Base-by-base conservation (phyloP, 2,113 vertebrate species). In the Melozone crissalis region DNA sequence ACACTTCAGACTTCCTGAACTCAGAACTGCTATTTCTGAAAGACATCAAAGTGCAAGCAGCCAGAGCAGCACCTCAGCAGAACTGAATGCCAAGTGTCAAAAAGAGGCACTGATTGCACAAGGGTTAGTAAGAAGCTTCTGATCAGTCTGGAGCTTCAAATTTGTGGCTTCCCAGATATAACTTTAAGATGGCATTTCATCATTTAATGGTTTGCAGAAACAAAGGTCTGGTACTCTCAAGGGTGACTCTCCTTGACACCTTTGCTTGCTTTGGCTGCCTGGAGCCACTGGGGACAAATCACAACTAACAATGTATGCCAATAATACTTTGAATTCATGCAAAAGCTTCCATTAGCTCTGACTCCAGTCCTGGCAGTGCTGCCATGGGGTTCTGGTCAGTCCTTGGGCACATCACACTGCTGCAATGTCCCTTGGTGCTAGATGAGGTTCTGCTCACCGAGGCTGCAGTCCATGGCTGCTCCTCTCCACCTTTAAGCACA, bases 381-480 rank as follows among this genome's bases (percentile, higher is more conserved):
- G 72, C 57, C 4, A 4, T 15, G 27, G 49, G 39, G 33, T 37
- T 44, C 47, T 2, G 5, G 16, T 30, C 41, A 3, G 18, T 7
- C 12, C 15, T 7, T 6, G 2, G 28, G 37, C 5, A 19, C 18
- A 3, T 6, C 15, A 10, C 2, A 21, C 20, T 19, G 27, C 55
- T 28, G 3, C 6, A 6, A 7, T 5, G 39, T 31, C 11, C 15
- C 24, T 14, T 15, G 4, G 13, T 23, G 74, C 51, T 33, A 10
- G 59, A 37, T 3, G 4, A 4, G 3, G 26, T 33, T 74, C 72
- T 35, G 49, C 44, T 59, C 21, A 5, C 22, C 0, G 0, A 51
- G 49, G 26, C 13, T 30, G 3, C n/a, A 46, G 37, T 27, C 69
- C 3, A 1, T 1, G 2, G 39, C 58, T 18, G 22, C 57, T 51